Evolutionary conservation across 2,888 invertebrate genomes (phyloP).

Genomic region (Hetaerina titia): DNA sequence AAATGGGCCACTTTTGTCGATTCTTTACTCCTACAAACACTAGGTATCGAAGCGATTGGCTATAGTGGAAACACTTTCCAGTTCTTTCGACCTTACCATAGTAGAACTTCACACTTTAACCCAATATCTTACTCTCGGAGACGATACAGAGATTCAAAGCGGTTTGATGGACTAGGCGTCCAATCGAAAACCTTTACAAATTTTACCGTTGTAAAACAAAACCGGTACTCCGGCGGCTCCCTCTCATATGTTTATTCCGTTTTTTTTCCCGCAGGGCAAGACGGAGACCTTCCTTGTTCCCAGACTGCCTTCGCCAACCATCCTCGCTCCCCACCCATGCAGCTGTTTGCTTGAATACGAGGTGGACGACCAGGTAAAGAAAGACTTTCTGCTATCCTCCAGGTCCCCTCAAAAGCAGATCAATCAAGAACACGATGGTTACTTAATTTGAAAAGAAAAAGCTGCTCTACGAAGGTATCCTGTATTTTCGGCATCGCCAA

Average conservation of each 20-base stretch:
- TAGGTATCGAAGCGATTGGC: too few species aligned
- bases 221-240: slow-evolving; percentile 4
- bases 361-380: background rate
- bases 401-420: background rate
- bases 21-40: too few species aligned
- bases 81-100: background rate
- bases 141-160: background rate
- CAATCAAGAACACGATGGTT: slow-evolving; percentile 19
- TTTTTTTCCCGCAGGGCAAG: slow-evolving; percentile 1
- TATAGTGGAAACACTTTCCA: too few species aligned
- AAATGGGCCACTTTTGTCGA: too few species aligned
- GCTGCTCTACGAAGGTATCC: background rate
- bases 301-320: background rate
- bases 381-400: background rate
- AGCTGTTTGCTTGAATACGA: slow-evolving; percentile 50
- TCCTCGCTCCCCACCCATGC: slow-evolving; percentile 25
- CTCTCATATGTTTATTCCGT: background rate
- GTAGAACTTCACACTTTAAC: background rate
- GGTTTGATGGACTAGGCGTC: background rate
- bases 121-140: background rate
- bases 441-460: slow-evolving; percentile 16
- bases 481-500: too few species aligned
- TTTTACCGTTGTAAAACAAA: slow-evolving; percentile 43
- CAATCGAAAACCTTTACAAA: slow-evolving; percentile 48
- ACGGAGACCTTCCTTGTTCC: background rate